phyloP scores from a whole-genome alignment of 2,888 invertebrate genomes.

The Suillia variegata region DNA sequence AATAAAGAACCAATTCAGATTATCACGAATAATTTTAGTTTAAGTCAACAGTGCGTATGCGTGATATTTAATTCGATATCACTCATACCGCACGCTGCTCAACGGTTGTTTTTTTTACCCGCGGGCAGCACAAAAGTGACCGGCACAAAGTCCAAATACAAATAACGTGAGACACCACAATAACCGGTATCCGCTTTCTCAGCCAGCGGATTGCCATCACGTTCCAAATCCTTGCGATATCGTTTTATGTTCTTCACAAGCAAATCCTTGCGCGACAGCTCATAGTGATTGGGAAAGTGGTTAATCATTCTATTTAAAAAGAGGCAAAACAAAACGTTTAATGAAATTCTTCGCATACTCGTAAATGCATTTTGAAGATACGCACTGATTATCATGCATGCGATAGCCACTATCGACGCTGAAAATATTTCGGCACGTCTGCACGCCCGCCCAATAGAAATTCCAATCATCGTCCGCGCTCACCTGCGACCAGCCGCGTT shows the following conservation, averaged over 20 bases:
- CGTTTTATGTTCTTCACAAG: constrained; percentile 94
- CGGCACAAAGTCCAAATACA: constrained; percentile 89
- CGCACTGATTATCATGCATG: constrained; percentile 84
- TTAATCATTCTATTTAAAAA: constrained; percentile 71
- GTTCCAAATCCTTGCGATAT: constrained; percentile 88
- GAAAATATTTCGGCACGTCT: constrained; percentile 86
- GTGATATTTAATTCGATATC: not conserved
- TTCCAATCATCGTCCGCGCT: constrained; percentile 94
- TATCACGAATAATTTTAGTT: too few species aligned
- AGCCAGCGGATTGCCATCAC: constrained; percentile 84
- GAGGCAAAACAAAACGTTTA: not conserved
- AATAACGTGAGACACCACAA: constrained; percentile 72
- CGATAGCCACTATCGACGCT: constrained; percentile 90
- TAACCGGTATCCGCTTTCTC: constrained; percentile 70
- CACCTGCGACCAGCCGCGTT: constrained; percentile 83
- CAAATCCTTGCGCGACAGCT: constrained; percentile 91
- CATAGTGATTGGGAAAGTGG: constrained; percentile 95
- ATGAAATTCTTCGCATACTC: not conserved
- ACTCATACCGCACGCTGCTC: too few species aligned
- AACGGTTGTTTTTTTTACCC: constrained; percentile 20
- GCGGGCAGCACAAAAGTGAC: constrained; percentile 92
- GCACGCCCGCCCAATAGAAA: constrained; percentile 92
- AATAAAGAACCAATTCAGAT: not conserved
- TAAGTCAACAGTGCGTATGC: not conserved
- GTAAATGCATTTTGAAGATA: too few species aligned